Conservation (phyloP, 2,113 vertebrate species). For the Heliornis fulica region DNA sequence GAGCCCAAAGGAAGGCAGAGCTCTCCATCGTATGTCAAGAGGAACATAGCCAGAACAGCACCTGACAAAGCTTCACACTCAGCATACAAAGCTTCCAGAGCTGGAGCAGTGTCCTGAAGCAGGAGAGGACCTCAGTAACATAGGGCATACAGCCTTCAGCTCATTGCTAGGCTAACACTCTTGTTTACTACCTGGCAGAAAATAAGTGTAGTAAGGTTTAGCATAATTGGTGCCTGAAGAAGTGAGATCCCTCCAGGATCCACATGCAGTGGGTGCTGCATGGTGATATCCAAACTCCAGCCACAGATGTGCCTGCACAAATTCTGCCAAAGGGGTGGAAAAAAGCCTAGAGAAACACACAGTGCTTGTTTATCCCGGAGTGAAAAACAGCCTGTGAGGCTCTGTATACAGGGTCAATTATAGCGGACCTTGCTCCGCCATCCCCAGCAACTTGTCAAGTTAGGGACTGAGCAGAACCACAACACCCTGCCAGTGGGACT, state of each 20-base stretch:
- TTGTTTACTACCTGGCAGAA: background rate
- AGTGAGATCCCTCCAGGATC: background rate
- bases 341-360: background rate
- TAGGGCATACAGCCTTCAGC: background rate
- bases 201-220: background rate
- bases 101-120: background rate
- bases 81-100: background rate
- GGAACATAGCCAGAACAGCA: background rate
- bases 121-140: background rate
- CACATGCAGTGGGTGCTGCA: rapidly evolving
- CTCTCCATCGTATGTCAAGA: background rate
- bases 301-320: background rate
- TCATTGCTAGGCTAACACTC: background rate
- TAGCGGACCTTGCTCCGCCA: background rate
- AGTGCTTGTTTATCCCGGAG: background rate
- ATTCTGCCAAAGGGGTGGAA: background rate
- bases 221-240: background rate
- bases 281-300: background rate
- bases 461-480: background rate
- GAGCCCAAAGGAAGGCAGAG: background rate
- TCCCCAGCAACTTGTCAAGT: background rate
- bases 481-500: background rate
- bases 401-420: background rate
- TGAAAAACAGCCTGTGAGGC: background rate
- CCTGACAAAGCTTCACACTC: background rate